Conservation (phyloP, 2,888 invertebrate species). For the Unio pictorum region DNA sequence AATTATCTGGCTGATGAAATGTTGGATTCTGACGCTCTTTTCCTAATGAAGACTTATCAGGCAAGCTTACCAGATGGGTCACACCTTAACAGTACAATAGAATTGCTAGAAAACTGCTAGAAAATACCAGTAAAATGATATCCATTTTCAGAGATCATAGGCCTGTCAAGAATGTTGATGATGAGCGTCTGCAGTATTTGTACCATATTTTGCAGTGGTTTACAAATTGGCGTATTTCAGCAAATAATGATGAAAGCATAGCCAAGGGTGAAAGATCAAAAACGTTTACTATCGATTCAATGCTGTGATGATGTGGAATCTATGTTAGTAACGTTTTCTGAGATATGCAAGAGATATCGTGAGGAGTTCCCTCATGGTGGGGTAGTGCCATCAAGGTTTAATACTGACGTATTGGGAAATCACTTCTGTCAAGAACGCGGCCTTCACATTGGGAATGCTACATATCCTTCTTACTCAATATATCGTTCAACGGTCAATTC, state of each 20-base stretch:
- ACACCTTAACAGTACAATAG: slow-evolving; percentile 6
- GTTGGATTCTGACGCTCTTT: slow-evolving; percentile 8
- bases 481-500: too few relatives aligned
- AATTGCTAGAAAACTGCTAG: too few relatives aligned
- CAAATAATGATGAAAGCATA: not conserved
- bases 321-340: slow-evolving; percentile 3
- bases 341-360: slow-evolving; percentile 9
- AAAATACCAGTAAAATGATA: slow-evolving; percentile 7
- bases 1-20: slow-evolving; percentile 14
- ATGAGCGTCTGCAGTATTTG: not conserved
- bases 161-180: slow-evolving; percentile 1
- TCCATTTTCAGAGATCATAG: slow-evolving; percentile 10
- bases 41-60: slow-evolving; percentile 7
- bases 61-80: too few relatives aligned
- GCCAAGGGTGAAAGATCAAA: slow-evolving; percentile 4
- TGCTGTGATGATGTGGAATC: slow-evolving; percentile 8
- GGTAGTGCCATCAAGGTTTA: too few relatives aligned
- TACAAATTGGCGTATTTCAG: slow-evolving; percentile 7
- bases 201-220: slow-evolving; percentile 7
- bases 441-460: too few relatives aligned
- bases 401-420: too few relatives aligned
- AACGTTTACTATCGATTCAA: slow-evolving; percentile 2
- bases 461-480: too few relatives aligned
- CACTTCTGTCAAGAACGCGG: too few relatives aligned
- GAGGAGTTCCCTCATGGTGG: too few relatives aligned